phyloP scores from a whole-genome alignment of 2,888 invertebrate species.

The Gastracanthus pulcherrimus region DNA sequence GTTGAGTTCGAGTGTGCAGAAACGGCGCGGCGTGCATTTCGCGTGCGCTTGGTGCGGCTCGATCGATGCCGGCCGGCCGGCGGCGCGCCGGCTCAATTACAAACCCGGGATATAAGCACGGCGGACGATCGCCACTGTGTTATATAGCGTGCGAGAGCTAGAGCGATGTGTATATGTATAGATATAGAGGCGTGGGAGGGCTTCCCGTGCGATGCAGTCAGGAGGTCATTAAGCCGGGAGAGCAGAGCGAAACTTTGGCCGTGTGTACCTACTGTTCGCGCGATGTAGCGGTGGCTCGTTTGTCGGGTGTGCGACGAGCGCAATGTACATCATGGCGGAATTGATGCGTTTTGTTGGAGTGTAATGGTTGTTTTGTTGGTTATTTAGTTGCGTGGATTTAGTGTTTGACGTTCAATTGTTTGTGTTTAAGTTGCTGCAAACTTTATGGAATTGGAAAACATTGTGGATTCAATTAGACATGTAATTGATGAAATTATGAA shows the following conservation, averaged over 20 bases:
- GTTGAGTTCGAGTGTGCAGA: background rate
- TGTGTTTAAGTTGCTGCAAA: too few species aligned
- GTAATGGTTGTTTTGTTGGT: too few species aligned
- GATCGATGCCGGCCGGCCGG: slow-evolving; percentile 17
- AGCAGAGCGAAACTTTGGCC: slow-evolving; percentile 29
- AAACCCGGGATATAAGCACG: background rate
- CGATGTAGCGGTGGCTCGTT: background rate
- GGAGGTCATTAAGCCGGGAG: slow-evolving; percentile 54
- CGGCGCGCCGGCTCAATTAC: slow-evolving; percentile 6
- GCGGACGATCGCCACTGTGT: background rate
- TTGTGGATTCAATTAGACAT: too few species aligned
- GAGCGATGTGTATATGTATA: background rate
- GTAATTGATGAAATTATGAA: too few species aligned
- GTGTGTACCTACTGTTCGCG: background rate
- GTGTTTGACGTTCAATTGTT: too few species aligned
- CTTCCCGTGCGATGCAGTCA: slow-evolving; percentile 26
- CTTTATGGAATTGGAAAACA: too few species aligned
- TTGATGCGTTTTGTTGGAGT: too few species aligned
- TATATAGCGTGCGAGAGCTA: background rate
- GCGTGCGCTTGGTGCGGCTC: slow-evolving; percentile 3
- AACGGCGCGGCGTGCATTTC: background rate
- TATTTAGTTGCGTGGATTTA: too few species aligned
- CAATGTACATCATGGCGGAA: background rate
- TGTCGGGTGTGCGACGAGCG: background rate
- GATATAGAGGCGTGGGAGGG: background rate